Evolutionary conservation across 2,797 vertebrate genomes (phyloP).

Genomic region (Poecile montanus): DNA sequence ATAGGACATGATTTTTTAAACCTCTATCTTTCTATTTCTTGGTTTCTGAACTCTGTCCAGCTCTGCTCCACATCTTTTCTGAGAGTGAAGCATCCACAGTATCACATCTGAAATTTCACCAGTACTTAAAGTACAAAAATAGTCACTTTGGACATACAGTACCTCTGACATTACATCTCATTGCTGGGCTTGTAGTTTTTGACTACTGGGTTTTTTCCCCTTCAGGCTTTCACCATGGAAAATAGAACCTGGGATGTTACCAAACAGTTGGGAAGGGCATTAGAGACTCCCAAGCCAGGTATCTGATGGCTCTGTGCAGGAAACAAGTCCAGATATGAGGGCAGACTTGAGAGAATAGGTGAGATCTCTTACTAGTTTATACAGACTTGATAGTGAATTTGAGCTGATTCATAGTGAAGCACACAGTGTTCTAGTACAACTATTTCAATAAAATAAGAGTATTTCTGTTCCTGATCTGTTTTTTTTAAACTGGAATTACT

Average conservation of each 20-base stretch:
- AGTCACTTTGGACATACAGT: background rate
- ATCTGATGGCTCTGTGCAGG: background rate
- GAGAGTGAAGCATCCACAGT: background rate
- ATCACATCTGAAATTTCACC: background rate
- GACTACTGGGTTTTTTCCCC: fast-evolving
- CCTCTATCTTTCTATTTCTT: background rate
- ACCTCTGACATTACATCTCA: background rate
- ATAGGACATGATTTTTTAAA: background rate
- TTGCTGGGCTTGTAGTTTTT: background rate
- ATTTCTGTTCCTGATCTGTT: background rate
- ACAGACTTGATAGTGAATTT: background rate
- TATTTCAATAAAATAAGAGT: background rate
- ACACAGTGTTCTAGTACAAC: background rate
- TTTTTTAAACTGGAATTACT: background rate
- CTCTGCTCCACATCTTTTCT: background rate
- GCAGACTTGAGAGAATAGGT: background rate
- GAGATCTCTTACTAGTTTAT: background rate
- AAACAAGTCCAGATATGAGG: background rate
- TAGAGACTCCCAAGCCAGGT: background rate
- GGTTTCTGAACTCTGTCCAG: background rate
- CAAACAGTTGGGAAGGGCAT: background rate
- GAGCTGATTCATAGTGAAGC: background rate
- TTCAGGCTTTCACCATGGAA: background rate
- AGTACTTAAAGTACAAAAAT: background rate
- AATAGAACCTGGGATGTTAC: background rate